Evolutionary conservation across 1,140 invertebrate genomes (phyloP).

Genomic region (Diplogasteroides magnus): DNA sequence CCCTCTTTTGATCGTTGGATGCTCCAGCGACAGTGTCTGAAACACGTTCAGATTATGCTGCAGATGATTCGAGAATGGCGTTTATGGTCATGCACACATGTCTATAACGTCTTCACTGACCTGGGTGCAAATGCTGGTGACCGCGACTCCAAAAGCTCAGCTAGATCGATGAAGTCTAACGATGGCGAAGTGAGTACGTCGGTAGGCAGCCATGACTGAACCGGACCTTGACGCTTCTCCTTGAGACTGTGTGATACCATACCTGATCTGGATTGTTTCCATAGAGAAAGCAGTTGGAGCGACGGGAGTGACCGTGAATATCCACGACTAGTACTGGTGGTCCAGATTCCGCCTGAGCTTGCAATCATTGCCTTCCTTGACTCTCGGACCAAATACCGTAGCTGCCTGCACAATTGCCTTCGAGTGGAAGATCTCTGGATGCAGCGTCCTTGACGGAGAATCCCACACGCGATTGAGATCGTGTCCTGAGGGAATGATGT

Average conservation of each 20-base stretch:
- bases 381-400: too few relatives aligned
- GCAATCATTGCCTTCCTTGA: too few relatives aligned
- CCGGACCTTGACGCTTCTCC: too few relatives aligned
- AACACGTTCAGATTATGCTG: too few relatives aligned
- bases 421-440: conserved; percentile 87
- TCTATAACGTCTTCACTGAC: background rate
- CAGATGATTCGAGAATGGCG: background rate
- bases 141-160: conserved; percentile 68
- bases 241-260: too few relatives aligned
- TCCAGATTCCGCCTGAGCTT: conserved; percentile 4
- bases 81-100: conserved; percentile 58
- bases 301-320: conserved; percentile 79
- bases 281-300: conserved; percentile 82
- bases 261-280: conserved; percentile 68
- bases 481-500: conserved; percentile 5
- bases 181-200: background rate
- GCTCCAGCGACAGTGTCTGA: conserved; percentile 68
- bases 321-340: conserved; percentile 72
- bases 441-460: conserved; percentile 71
- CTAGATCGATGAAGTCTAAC: conserved; percentile 9
- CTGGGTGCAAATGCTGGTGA: conserved; percentile 65
- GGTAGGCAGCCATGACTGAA: background rate
- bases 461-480: conserved; percentile 73
- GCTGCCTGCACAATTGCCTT: conserved; percentile 64
- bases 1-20: conserved; percentile 74